These are phyloP conservation scores for Luffia ferchaultella DNA, from an alignment of 2,888 invertebrate species.

Conservation along the genomic window DNA sequence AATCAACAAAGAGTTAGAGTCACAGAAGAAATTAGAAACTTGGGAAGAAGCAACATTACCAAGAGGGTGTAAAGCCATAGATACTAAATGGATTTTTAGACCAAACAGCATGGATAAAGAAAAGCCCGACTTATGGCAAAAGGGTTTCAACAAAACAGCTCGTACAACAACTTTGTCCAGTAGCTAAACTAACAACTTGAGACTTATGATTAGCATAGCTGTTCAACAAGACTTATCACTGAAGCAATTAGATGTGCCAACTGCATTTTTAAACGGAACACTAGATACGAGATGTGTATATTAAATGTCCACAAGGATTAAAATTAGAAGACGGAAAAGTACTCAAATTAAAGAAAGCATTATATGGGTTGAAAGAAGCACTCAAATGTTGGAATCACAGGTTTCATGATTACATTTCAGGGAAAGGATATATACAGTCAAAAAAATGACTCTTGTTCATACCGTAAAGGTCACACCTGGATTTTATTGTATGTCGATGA, in stretches of 20 bases:
- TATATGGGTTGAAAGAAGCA: conserved; percentile 14
- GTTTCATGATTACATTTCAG: conserved; percentile 10
- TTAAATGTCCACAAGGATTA: not conserved
- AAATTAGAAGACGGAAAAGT: conserved; percentile 4
- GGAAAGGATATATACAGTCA: conserved; percentile 1
- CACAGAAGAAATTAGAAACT: not conserved
- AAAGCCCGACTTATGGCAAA: not conserved
- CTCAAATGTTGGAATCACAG: conserved; percentile 15
- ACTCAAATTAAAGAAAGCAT: conserved; percentile 11
- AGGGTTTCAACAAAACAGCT: not conserved
- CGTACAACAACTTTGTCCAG: not conserved
- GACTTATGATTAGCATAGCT: not conserved
- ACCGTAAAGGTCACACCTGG: conserved; percentile 8
- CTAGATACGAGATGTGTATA: not conserved
- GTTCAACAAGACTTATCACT: not conserved
- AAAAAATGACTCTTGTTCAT: conserved; percentile 13
- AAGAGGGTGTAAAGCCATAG: not conserved
- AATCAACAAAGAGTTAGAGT: conserved; percentile 4
- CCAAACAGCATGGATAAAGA: not conserved
- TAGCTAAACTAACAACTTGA: not conserved
- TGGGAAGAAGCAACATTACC: not conserved
- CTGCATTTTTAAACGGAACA: not conserved
- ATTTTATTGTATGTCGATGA: conserved; percentile 14
- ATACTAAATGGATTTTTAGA: not conserved
- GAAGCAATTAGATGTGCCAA: not conserved